Percentiles rank a stretch among this genome's conserved stretches.
These are phyloP conservation scores for Chironomus tentans DNA, from an alignment of 2,888 invertebrate genomes.

Conservation along the genomic window DNA sequence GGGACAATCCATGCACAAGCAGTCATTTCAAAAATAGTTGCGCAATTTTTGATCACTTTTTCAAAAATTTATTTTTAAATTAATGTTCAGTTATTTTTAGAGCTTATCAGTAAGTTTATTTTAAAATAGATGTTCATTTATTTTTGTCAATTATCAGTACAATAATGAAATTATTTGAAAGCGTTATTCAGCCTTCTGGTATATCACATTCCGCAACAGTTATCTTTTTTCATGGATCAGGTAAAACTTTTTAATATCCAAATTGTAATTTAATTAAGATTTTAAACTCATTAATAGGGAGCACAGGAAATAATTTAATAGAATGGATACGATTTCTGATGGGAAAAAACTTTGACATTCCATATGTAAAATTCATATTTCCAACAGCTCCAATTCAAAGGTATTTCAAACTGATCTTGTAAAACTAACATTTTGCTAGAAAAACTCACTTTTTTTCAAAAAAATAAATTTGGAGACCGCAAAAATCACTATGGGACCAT, in stretches of 20 bases:
- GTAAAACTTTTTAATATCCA: slow-evolving; percentile 37
- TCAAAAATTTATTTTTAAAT: too few relatives aligned
- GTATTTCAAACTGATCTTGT: slow-evolving; percentile 38
- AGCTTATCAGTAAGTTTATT: background rate
- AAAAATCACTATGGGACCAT: too few relatives aligned
- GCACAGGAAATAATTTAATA: slow-evolving; percentile 50
- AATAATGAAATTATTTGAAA: slow-evolving; percentile 27
- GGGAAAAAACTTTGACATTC: slow-evolving; percentile 51
- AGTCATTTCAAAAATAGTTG: too few relatives aligned
- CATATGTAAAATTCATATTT: slow-evolving; percentile 65
- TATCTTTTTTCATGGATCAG: slow-evolving; percentile 63
- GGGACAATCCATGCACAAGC: too few relatives aligned
- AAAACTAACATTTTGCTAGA: too few relatives aligned
- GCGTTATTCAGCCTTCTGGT: slow-evolving; percentile 37
- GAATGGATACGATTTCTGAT: slow-evolving; percentile 52
- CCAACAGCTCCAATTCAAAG: slow-evolving; percentile 69
- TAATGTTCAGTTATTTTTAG: too few relatives aligned
- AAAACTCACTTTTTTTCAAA: too few relatives aligned
- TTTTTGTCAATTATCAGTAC: background rate
- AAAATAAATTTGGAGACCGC: too few relatives aligned
- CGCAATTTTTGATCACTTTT: too few relatives aligned
- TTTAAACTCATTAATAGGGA: slow-evolving; percentile 45
- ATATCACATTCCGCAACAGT: slow-evolving; percentile 50
- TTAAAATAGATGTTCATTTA: background rate
- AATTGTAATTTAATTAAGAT: background rate